Conservation (phyloP, 53 echinoderm and acorn worm species). For the Crossaster papposus region DNA sequence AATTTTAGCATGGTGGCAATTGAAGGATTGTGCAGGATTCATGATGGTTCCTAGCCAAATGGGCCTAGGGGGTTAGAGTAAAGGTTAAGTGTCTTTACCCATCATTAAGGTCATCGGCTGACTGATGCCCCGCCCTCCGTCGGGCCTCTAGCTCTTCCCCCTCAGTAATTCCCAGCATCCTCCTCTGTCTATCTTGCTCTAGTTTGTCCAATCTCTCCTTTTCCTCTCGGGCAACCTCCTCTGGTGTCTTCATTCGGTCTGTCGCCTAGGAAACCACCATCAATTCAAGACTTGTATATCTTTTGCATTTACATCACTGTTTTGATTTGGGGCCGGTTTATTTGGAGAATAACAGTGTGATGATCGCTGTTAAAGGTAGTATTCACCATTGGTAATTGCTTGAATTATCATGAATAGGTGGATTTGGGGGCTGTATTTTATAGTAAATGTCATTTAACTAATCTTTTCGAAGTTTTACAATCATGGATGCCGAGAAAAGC, state of each 20-base stretch:
- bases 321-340: no score
- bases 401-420: no score
- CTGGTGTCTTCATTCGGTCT: slow-evolving; percentile 94
- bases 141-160: slow-evolving; percentile 70
- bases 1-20: no score
- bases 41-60: no score
- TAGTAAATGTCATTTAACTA: no score
- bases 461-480: no score
- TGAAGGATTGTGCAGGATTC: no score
- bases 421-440: no score
- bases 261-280: slow-evolving; percentile 73
- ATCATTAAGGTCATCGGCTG: slow-evolving; percentile 95
- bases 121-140: slow-evolving; percentile 60
- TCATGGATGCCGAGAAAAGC: no score
- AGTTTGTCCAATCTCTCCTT: slow-evolving; percentile 82
- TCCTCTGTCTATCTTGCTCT: slow-evolving; percentile 89
- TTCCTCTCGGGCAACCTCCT: slow-evolving; percentile 90
- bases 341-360: no score
- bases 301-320: not conserved
- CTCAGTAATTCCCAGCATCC: slow-evolving; percentile 86
- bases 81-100: slow-evolving; percentile 59
- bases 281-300: not conserved
- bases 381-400: no score
- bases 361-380: no score
- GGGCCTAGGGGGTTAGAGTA: not conserved